Evolutionary conservation across 23 tunicate species (phyloP).

Genomic region (Styela plicata): DNA sequence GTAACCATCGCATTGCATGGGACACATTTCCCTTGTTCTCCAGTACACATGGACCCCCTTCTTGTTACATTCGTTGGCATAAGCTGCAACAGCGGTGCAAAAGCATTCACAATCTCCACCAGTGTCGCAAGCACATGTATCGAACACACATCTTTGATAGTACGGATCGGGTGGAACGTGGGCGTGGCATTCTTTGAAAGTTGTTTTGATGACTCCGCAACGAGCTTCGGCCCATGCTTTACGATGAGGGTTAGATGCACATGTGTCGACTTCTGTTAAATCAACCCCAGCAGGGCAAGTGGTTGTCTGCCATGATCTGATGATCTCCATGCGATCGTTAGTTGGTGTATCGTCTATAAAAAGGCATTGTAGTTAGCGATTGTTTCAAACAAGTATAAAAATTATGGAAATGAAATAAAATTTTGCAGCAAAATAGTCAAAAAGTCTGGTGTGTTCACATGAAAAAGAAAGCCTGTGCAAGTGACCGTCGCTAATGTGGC

Average conservation of each 20-base stretch:
- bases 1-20: slow-evolving; percentile 94
- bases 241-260: slow-evolving; percentile 76
- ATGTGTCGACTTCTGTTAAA: slow-evolving; percentile 83
- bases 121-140: slow-evolving; percentile 90
- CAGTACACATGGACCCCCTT: slow-evolving; percentile 89
- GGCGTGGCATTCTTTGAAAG: slow-evolving; percentile 82
- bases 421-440: no score
- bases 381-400: neutral
- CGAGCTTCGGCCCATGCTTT: slow-evolving; percentile 95
- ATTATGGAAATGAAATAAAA: no score
- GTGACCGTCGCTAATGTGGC: no score
- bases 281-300: slow-evolving; percentile 82
- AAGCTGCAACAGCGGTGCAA: slow-evolving; percentile 94
- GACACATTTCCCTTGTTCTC: slow-evolving; percentile 95
- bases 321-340: slow-evolving; percentile 75
- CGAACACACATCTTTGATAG: slow-evolving; percentile 86
- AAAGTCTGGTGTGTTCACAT: no score
- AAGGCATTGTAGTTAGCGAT: neutral
- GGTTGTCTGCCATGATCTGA: slow-evolving; percentile 84
- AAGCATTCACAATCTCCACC: slow-evolving; percentile 98
- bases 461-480: no score
- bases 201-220: slow-evolving; percentile 81
- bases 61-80: slow-evolving; percentile 92
- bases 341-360: slow-evolving; percentile 69
- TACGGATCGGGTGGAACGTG: slow-evolving; percentile 82